Conservation (phyloP, 2,113 vertebrate genomes). For the Hemichromis elongatus region DNA sequence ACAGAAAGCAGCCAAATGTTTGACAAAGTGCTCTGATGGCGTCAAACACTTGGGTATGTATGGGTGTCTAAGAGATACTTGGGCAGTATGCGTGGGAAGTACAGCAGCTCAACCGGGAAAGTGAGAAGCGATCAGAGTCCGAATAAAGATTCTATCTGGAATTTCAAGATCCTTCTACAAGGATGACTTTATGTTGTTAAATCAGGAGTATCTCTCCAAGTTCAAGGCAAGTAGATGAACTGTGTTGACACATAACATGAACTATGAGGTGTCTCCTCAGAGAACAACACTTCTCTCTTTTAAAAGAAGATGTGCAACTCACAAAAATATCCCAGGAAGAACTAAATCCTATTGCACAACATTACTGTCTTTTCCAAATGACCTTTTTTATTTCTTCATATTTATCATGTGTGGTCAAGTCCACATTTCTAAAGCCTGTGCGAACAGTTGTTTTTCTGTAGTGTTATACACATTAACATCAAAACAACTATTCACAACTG, state of each 20-base stretch:
- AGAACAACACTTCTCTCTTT: background rate
- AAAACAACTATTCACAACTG: background rate
- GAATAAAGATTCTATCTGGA: background rate
- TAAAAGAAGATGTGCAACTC: background rate
- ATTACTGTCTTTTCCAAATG: background rate
- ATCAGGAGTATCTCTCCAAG: background rate
- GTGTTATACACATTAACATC: background rate
- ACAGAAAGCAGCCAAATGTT: background rate
- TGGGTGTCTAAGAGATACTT: background rate
- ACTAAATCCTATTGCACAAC: background rate
- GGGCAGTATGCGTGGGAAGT: rapidly evolving
- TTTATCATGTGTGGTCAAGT: background rate
- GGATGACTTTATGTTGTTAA: background rate
- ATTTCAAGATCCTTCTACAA: background rate
- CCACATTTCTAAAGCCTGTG: rapidly evolving
- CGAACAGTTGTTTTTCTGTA: background rate
- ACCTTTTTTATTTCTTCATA: too few species aligned
- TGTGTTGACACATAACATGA: background rate
- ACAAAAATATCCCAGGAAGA: background rate
- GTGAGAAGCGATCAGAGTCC: background rate
- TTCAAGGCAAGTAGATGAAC: background rate
- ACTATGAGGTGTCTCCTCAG: rapidly evolving
- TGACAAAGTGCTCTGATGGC: background rate
- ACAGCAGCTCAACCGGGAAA: background rate
- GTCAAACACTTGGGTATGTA: background rate